A percentile compares a stretch with the other conserved stretches of the same genome.
Conservation (phyloP, 2,888 invertebrate species). For the Diaphora mendica region DNA sequence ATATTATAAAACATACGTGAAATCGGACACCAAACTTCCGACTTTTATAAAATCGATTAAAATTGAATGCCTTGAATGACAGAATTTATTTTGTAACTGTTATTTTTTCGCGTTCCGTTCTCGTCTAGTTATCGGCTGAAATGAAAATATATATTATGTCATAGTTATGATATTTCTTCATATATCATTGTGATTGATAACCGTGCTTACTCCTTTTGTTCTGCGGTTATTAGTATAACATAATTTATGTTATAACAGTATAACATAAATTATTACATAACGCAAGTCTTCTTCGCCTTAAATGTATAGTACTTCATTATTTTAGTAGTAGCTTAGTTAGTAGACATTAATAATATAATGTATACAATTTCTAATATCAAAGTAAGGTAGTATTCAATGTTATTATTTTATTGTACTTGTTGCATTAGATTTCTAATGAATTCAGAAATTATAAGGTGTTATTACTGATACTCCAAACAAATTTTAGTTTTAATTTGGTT, state of each 20-base stretch:
- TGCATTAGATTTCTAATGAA: neutral
- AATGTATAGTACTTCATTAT: neutral
- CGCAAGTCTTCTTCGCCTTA: neutral
- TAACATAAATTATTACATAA: neutral
- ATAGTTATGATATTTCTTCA: constrained; percentile 4
- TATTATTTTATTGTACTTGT: neutral
- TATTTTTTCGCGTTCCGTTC: neutral
- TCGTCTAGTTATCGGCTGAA: neutral
- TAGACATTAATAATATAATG: neutral
- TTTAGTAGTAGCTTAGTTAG: neutral
- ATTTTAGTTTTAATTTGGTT: neutral
- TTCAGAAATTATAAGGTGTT: neutral
- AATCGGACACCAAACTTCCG: neutral
- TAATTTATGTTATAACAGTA: too few species aligned
- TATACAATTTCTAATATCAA: neutral
- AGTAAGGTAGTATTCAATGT: neutral
- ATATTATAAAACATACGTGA: neutral
- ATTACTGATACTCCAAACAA: neutral
- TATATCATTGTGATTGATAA: constrained; percentile 7
- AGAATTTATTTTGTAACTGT: neutral
- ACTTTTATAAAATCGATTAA: neutral
- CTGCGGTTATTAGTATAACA: neutral
- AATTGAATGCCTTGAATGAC: neutral
- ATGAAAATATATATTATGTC: neutral
- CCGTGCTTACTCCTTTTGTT: neutral